Percentiles rank a stretch among this genome's conserved stretches.
Evolutionary conservation across 2,888 invertebrate genomes (phyloP).

Genomic region (Emmelina monodactyla): DNA sequence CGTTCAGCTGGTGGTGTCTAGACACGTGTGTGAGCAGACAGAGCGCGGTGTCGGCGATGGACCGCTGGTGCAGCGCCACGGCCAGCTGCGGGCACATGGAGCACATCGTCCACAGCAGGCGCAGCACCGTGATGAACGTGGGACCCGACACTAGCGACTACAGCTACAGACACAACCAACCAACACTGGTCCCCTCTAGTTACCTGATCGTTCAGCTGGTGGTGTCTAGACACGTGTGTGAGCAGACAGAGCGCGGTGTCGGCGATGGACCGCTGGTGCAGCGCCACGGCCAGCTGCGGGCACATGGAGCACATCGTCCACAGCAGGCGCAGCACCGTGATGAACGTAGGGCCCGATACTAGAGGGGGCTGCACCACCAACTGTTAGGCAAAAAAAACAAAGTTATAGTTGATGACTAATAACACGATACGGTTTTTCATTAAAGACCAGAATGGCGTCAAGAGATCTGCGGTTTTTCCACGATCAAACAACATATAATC

Average conservation of each 20-base stretch:
- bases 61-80: conserved; percentile 88
- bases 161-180: too few relatives aligned
- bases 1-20: too few relatives aligned
- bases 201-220: too few relatives aligned
- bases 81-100: conserved; percentile 94
- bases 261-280: conserved; percentile 94
- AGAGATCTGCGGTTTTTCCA: too few relatives aligned
- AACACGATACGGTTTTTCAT: too few relatives aligned
- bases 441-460: too few relatives aligned
- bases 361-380: conserved; percentile 95
- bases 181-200: too few relatives aligned
- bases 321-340: conserved; percentile 94
- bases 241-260: conserved; percentile 94
- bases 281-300: conserved; percentile 89
- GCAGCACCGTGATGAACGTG: conserved; percentile 95
- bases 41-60: conserved; percentile 94
- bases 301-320: conserved; percentile 96
- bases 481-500: too few relatives aligned
- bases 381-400: conserved; percentile 36
- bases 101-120: conserved; percentile 97
- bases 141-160: conserved; percentile 94
- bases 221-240: too few relatives aligned
- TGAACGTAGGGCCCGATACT: conserved; percentile 93
- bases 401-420: too few relatives aligned
- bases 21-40: too few relatives aligned